Base-by-base conservation (phyloP, 2,113 vertebrate species). In the Sus scrofa region DNA sequence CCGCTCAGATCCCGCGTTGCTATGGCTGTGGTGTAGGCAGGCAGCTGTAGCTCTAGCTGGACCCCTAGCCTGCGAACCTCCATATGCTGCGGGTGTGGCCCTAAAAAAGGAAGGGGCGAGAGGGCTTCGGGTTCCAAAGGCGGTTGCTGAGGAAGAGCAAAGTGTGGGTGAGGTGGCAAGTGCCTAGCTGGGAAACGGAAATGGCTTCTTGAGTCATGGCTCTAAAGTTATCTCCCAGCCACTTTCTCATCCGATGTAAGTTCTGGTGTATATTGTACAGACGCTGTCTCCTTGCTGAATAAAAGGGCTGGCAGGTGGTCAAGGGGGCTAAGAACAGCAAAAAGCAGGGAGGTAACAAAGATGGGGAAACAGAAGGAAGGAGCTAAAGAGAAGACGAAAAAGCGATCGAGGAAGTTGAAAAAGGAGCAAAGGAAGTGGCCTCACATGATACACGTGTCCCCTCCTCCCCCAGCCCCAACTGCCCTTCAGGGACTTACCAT, bases 401-500 rank as follows among this genome's bases (percentile, higher is more conserved):
- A 15, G 27, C 5, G 58, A 65, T 13, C 18, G 54, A 96, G 74
- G 27, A 77, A 78, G 52, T 3, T 20, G 30, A 56, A 67, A 75
- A 60, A 39, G 58, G 26, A 56, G 7, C 10, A 50, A 70, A 94
- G 52, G 56, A 82, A 9, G 44, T 6, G 52, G 24, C 39, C 34
- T 84, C 18, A 11, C 7, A 3, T 50, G 39, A n/a, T n/a, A 10
- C 24, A 30, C 13, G 56, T 14, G 26, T 52, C 4, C 7, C 26
- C 24, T 20, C 84, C 6, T 34, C 68, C 20, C 27, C 18, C 62
- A 15, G 15, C 26, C 0, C 22, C 87, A 34, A 37, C n/a, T 30
- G 16, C 78, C 81, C 60, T 24, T 27, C 58, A 22, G 22, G 30
- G 44, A 95, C 99, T 99, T 98, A 99, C 99, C 99, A 0, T 99